Base-by-base conservation (phyloP, 2,888 invertebrate species). In the Patella ulyssiponensis region DNA sequence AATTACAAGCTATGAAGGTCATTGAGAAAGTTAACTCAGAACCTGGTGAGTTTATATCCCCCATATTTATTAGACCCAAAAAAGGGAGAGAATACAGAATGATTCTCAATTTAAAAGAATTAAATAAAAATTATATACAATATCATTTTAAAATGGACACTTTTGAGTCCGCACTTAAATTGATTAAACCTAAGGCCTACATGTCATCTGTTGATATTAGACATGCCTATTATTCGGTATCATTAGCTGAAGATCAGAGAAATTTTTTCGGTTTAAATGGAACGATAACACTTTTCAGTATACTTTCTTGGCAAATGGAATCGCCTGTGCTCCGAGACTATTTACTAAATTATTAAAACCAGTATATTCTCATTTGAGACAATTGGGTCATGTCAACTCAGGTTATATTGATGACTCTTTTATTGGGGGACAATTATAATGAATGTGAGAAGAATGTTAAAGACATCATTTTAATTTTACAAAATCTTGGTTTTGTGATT, bases 111-210 rank as follows among this genome's bases (percentile, higher is more conserved):
- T 20, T 64, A 20, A 64, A 64, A 64, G 20, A 64, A 17, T 64
- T 64, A 20, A 64, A 64, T 20, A 64, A 20, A 20, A 20, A 5
- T 64, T 64, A 64, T 64, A 64, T 64, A 20, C n/a, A 64, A 17
- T 64, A 64, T 64, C 58, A 64, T 64, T 64, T 64, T 64, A 64
- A 64, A 20, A 64, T 64, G 58, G 58, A 64, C 15, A 64, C 58
- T 20, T 64, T 64, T 20, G 58, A 64, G 20, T 64, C 58, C 7
- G 14, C 58, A 64, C 17, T 64, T 64, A 64, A 64, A 64, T 20
- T 20, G 2, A 20, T 64, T 14, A 64, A 64, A 64, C 58, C 20
- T 9, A 9, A 64, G 1, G 17, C 58, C 9, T 64, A 64, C 20
- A 64, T 64, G 58, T n/a, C 58, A 9, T 3, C 20, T 20, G 58